Evolutionary conservation across 2,113 vertebrate species (phyloP), one percentile per base, ranked within the genome.

Genomic region (Charadrius vociferus): DNA sequence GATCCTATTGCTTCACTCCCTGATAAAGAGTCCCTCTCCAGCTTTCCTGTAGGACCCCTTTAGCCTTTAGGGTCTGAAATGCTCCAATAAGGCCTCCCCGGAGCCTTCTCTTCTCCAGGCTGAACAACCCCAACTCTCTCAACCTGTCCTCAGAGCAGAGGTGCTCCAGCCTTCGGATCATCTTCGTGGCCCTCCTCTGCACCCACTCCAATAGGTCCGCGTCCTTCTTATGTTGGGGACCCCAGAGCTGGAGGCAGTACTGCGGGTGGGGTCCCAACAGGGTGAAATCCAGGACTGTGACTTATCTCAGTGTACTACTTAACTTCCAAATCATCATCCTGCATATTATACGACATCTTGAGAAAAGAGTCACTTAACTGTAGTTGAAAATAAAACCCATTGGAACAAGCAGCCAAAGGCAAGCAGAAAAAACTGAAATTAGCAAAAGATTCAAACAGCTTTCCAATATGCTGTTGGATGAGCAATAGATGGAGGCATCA

Each of bases 341-440:
- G 34, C 3, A 72, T 63, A 90, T 56, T 93, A 43, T 29, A 50
- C 39, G 53, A 32, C 34, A 86, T 90, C 47, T 88, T 87, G 88
- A 93, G 83, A 66, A 84, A 85, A 91, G 41, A 71, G 27, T 73
- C 26, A 78, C 50, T 96, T 93, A 71, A 72, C 65, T 70, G 47
- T 71, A 95, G 53, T 26, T 72, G 61, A 83, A 92, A 93, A 88
- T 72, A 88, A 58, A 96, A 93, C 73, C 45, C 15, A 4, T 53
- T 36, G 20, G 45, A 93, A 71, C 24, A 83, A 83, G 65, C 68
- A 59, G 45, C 32, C 47, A 82, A 88, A 89, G 30, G 62, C 49
- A 73, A 83, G 55, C 7, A 85, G 71, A 86, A 81, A 83, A 95
- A 93, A 83, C 41, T 68, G 26, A 90, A 85, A 93, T 95, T 94